Evolutionary conservation across 2,888 invertebrate genomes (phyloP), one percentile per base, ranked within the genome.

Genomic region (Itoplectis maculator): DNA sequence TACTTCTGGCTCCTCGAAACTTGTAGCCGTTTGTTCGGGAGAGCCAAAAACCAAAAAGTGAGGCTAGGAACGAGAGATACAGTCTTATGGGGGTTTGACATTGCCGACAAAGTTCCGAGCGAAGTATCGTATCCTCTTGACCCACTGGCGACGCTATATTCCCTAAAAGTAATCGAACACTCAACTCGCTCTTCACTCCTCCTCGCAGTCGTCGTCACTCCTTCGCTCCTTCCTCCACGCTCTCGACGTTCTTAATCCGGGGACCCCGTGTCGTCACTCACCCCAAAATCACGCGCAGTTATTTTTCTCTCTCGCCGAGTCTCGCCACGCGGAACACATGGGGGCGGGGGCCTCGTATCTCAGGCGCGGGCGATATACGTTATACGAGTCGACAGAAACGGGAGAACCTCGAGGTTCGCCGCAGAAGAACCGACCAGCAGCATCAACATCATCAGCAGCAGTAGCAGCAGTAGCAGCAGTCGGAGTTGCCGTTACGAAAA

Each of bases 401-500:
- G 49, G 35, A 56, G 70, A 42, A 40, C n/a, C 54, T 59, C 45
- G 78, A 69, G 66, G 68, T 77, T 73, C 40, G 77, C 74, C 79
- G 68, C 69, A 49, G 56, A 74, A 59, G 70, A 72, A 79, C 63
- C 54, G 35, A 37, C 49, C 69, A 49, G 73, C 61, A 74, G 20
- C 73, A 9, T 42, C 69, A 49, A 68, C 69, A 49, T 68, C 61
- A 74, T 13, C 73, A 9, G 54, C 69, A 49, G 73, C 61, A 63
- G 20, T 63, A 23, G 73, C 61, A 63, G 40, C 74, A 4, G 51
- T 11, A 37, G 66, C 18, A 9, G 20, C 37, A 42, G 37, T 15
- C 15, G 54, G 15, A 45, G 49, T 75, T 65, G 70, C 65, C 69
- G 82, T 79, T 82, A 82, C 82, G 74, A 82, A 82, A 82, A 82